Percentiles rank a stretch among this genome's conserved stretches.
These are phyloP conservation scores for Harpalus rubripes DNA, from an alignment of 2,888 invertebrate genomes.

Conservation along the genomic window DNA sequence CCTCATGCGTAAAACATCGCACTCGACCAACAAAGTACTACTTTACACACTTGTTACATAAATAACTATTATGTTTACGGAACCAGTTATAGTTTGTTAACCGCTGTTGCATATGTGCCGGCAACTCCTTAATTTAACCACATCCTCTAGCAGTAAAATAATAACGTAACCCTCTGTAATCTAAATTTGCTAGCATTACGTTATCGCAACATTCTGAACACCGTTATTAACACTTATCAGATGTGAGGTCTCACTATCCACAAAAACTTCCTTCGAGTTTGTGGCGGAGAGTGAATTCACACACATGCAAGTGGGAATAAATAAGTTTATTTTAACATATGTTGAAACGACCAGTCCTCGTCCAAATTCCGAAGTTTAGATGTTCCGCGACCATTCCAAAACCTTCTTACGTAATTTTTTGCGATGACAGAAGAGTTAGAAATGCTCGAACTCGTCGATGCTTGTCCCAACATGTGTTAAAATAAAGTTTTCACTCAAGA, in stretches of 20 bases:
- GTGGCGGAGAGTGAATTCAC: background rate
- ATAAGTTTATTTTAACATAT: constrained; percentile 7
- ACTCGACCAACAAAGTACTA: too few species aligned
- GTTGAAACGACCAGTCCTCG: background rate
- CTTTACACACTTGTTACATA: too few species aligned
- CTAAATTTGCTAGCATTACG: background rate
- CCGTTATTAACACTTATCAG: background rate
- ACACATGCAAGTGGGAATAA: background rate
- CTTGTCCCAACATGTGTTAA: background rate
- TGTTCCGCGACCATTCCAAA: background rate
- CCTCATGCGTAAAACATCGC: too few species aligned
- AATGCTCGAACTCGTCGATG: background rate
- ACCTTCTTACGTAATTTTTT: background rate
- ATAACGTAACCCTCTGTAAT: background rate
- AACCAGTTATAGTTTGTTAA: background rate
- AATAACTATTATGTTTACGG: too few species aligned
- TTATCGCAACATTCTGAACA: background rate
- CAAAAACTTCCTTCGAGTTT: background rate
- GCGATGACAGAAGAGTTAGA: background rate
- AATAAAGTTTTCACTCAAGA: constrained; percentile 1
- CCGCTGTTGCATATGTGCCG: background rate
- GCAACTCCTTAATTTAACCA: background rate
- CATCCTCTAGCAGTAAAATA: background rate
- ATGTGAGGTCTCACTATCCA: background rate
- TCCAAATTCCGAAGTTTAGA: background rate